Evolutionary conservation across 2,888 invertebrate species (phyloP), one percentile per base, ranked within the genome.

Genomic region (Heliconius ismenius): DNA sequence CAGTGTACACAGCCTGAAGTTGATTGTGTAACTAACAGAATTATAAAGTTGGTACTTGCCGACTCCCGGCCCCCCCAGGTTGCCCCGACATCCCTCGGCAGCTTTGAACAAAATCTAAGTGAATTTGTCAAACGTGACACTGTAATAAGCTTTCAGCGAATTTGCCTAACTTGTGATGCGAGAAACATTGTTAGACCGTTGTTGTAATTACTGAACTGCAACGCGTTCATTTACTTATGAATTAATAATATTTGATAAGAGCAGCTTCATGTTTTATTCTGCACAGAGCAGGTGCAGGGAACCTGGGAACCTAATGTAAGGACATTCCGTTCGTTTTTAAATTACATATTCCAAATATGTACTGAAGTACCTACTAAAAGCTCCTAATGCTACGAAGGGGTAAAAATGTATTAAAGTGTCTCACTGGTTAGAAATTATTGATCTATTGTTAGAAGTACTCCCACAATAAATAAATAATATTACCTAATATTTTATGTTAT

Each of bases 41-140:
- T 91, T 90, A 88, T 83, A 81, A 91, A 91, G 85, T 91, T 89
- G 84, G 81, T 86, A 87, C 73, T 73, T 73, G 73, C 43, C 62
- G 62, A 86, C 84, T 87, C 87, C 69, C 62, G 62, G 26, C 58
- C n/a, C 58, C 32, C 32, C 32, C 32, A 32, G 32, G 32, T 32
- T 32, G 32, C 32, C 32, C 65, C 39, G 9, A 26, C 75, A 70
- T 69, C 62, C 63, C 75, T 63, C 62, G 75, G 68, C 54, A 73
- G 79, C 81, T 79, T 82, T 84, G 88, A 90, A 89, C 90, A 90
- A 91, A 91, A 90, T 91, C 86, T 91, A 92, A 92, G 90, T 90
- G 89, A 90, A 91, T 92, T 92, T 91, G 88, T 91, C 91, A 90
- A 91, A 90, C 86, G 88, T 87, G 88, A 86, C 87, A 88, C 85